Percentiles rank a stretch among this genome's conserved stretches.
Evolutionary conservation across 92 coral and sea anemone species (phyloP).

Genomic region (Blastomussa wellsi): DNA sequence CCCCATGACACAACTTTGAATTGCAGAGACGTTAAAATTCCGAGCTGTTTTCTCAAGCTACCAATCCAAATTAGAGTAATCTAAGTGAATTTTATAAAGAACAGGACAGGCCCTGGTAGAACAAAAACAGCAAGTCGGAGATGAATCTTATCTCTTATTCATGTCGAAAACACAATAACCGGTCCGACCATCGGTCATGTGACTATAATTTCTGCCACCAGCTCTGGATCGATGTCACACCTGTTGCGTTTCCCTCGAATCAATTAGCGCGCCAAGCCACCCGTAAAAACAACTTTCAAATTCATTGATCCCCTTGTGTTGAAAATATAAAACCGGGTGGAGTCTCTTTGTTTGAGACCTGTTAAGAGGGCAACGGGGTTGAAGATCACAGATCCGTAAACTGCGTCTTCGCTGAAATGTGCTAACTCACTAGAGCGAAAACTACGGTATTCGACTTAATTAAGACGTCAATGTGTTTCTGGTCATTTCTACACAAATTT

Average conservation of each 20-base stretch:
- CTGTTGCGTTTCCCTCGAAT: constrained; percentile 34
- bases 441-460: not conserved
- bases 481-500: not conserved
- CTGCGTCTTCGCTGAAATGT: not conserved
- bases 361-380: constrained; percentile 25
- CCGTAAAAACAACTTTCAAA: constrained; percentile 29
- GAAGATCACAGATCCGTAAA: constrained; percentile 27
- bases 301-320: constrained; percentile 39
- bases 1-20: constrained; percentile 26
- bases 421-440: not conserved
- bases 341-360: constrained; percentile 33
- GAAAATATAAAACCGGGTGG: constrained; percentile 20
- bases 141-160: constrained; percentile 65
- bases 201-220: constrained; percentile 38
- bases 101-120: constrained; percentile 17
- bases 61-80: not conserved
- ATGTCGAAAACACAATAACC: constrained; percentile 49
- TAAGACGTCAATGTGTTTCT: not conserved
- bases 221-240: constrained; percentile 35
- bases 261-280: constrained; percentile 39
- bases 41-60: not conserved
- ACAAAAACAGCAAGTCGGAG: constrained; percentile 43
- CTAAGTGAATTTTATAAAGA: constrained; percentile 9
- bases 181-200: constrained; percentile 29
- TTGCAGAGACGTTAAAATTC: not conserved